Percentiles rank a stretch among this genome's conserved stretches.
These are phyloP conservation scores for Eremophila alpestris DNA, from an alignment of 2,797 vertebrate genomes.

Conservation along the genomic window DNA sequence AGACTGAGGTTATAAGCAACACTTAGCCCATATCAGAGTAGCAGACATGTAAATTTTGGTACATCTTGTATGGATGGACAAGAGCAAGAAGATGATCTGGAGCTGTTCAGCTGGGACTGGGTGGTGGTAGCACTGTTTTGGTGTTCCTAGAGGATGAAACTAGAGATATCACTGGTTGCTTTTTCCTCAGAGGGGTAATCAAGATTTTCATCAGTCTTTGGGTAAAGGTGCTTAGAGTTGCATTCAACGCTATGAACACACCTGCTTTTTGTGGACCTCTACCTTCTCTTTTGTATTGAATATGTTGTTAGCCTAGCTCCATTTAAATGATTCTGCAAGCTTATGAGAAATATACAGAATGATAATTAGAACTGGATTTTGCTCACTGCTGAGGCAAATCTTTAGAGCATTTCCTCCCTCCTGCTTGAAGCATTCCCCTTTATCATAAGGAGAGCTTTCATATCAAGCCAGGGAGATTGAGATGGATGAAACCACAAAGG, in stretches of 20 bases:
- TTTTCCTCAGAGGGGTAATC: background rate
- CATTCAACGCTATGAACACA: background rate
- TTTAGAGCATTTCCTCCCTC: background rate
- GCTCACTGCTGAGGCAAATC: background rate
- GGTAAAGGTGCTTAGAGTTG: background rate
- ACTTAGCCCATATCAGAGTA: rapidly evolving
- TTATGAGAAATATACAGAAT: background rate
- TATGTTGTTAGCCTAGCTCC: background rate
- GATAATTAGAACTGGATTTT: background rate
- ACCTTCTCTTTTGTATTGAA: background rate
- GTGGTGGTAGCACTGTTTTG: background rate
- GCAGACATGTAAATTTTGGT: background rate
- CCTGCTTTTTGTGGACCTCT: background rate
- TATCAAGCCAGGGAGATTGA: background rate
- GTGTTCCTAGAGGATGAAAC: background rate
- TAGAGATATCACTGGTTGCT: rapidly evolving
- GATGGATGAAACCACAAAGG: background rate
- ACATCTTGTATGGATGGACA: background rate
- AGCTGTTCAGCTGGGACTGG: background rate
- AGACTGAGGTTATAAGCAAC: background rate
- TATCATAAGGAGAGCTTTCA: background rate
- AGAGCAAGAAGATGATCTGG: background rate
- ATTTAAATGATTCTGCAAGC: background rate
- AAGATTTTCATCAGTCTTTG: background rate
- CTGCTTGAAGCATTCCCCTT: background rate